Evolutionary conservation across 2,888 invertebrate species (phyloP).

Genomic region (Callyntrura sp.): DNA sequence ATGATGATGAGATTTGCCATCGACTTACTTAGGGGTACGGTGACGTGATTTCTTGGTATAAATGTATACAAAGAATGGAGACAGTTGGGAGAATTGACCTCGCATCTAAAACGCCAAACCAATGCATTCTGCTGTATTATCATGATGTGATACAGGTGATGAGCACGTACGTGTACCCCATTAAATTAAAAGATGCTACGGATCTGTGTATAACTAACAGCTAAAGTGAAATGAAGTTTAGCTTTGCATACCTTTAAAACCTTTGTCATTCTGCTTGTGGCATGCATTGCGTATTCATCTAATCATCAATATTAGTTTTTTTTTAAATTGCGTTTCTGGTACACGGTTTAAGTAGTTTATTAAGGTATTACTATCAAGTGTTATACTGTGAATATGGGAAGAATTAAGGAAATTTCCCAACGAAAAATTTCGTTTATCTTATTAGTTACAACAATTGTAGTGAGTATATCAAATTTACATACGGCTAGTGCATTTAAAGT

Average conservation of each 20-base stretch:
- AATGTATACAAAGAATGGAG: no score
- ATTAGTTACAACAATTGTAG: no score
- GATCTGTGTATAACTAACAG: no score
- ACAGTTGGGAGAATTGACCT: constrained; percentile 32
- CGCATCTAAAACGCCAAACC: neutral
- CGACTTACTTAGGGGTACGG: no score
- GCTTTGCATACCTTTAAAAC: constrained; percentile 1
- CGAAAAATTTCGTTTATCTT: neutral
- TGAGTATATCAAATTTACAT: neutral
- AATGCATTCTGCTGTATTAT: neutral
- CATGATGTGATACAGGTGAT: no score
- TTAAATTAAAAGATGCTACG: no score
- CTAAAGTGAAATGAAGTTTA: neutral
- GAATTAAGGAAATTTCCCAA: no score
- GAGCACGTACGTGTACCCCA: no score
- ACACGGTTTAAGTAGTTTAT: no score
- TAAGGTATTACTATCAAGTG: neutral
- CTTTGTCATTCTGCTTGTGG: constrained; percentile 25
- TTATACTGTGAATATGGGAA: neutral
- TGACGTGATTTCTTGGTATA: neutral
- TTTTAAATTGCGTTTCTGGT: no score
- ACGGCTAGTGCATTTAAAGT: neutral
- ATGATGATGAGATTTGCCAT: constrained; percentile 1
- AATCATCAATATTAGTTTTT: neutral
- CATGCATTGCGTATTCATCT: constrained; percentile 15